Evolutionary conservation across 1,140 invertebrate species (phyloP), one percentile per base, ranked within the genome.

Genomic region (Bombus affinis): DNA sequence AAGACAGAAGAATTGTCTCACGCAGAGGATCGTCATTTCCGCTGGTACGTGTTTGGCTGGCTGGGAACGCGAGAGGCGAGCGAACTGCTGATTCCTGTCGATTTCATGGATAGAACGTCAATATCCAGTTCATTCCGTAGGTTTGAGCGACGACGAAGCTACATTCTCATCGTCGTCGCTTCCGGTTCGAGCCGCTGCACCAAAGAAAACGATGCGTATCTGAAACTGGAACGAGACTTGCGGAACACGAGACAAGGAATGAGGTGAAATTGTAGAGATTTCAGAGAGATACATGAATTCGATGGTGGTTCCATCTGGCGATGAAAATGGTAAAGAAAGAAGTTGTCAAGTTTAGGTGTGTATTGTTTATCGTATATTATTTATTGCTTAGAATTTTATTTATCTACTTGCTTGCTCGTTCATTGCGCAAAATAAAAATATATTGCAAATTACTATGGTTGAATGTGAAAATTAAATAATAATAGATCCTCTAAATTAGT

Each of bases 11-110:
- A 37, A 71, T 81, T 32, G 44, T 70, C 85, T 91, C 85, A 92
- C 91, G 32, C 75, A 87, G 42, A 92, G 3, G 9, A 88, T 79
- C 72, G 80, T 53, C 86, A 91, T 91, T 15, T 78, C 62, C 15
- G n/a, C 4, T 80, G 35, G 6, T 35, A 35, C 71, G 44, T 39
- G 35, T 66, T 18, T 70, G 32, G 59, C 59, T 9, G 62, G 2
- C 15, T 13, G 28, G 12, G 12, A 25, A 12, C 35, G 22, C 13
- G 47, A 39, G 44, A 8, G 32, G 1, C 39, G 66, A 66, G 22
- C n/a, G 32, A 37, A 72, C 32, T n/a, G 71, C 15, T 15, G 39
- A 28, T 42, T 53, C 22, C 35, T 28, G 59, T 77, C 62, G 81
- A 77, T 83, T 79, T 84, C 62, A 72, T 57, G 47, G 53, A 47